Percentiles rank a stretch among this genome's conserved stretches.
These are phyloP conservation scores for Bufotes viridis DNA, from an alignment of 2,797 vertebrate species.

Conservation along the genomic window DNA sequence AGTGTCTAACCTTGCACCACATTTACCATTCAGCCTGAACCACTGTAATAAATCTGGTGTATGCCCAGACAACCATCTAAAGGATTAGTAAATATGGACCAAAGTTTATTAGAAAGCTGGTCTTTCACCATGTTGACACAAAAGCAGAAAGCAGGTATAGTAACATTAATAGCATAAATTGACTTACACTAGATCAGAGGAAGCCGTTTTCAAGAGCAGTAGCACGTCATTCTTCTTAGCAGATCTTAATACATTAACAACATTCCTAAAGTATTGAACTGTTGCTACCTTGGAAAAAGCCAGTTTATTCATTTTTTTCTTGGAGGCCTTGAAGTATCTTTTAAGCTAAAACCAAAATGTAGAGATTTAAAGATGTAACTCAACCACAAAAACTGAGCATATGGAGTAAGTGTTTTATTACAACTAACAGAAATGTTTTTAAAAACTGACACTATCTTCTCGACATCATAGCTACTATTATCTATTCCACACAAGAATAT, in stretches of 20 bases:
- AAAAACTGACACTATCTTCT: too few relatives aligned
- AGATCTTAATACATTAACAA: slow-evolving; percentile 64
- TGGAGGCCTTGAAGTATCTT: slow-evolving; percentile 65
- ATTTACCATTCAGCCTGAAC: too few relatives aligned
- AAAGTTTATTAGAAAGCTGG: too few relatives aligned
- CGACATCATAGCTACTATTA: not conserved
- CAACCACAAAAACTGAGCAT: not conserved
- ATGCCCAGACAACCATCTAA: too few relatives aligned
- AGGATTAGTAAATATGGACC: too few relatives aligned
- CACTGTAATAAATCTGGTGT: too few relatives aligned
- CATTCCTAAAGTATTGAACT: slow-evolving; percentile 64
- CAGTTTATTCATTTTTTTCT: slow-evolving; percentile 15
- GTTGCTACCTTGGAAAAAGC: slow-evolving; percentile 17
- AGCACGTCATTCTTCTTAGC: slow-evolving; percentile 70
- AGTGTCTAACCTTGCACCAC: too few relatives aligned
- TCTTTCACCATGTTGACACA: too few relatives aligned
- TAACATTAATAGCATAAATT: not conserved
- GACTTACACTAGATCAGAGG: slow-evolving; percentile 66
- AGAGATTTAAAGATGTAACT: not conserved
- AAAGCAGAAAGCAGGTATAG: not conserved
- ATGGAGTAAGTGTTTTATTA: too few relatives aligned
- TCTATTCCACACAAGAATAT: not conserved
- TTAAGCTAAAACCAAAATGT: slow-evolving; percentile 64
- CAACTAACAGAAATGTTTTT: not conserved
- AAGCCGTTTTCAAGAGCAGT: slow-evolving; percentile 63